A percentile compares a stretch with the other conserved stretches of the same genome.
phyloP scores from a whole-genome alignment of 2,797 vertebrate genomes.

The Triplophysa yarkandensis region DNA sequence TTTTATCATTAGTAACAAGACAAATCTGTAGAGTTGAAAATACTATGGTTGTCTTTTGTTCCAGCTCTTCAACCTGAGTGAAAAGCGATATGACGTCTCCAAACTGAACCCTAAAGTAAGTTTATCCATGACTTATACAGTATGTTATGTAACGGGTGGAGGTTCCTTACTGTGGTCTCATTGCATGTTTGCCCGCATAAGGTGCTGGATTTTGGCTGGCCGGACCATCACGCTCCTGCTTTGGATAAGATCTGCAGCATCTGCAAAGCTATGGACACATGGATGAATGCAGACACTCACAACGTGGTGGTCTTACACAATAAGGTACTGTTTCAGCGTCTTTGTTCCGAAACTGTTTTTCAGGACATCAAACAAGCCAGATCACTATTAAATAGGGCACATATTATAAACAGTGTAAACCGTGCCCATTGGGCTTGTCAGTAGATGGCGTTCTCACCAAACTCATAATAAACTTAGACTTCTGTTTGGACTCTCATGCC shows the following conservation, averaged over 20 bases:
- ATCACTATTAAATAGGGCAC: not conserved
- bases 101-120: constrained; percentile 92
- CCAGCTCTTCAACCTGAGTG: constrained; percentile 96
- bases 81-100: constrained; percentile 87
- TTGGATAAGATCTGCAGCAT: constrained; percentile 98
- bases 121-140: too few relatives aligned
- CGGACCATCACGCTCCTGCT: constrained; percentile 92
- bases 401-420: constrained; percentile 11
- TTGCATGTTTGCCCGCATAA: constrained; percentile 55
- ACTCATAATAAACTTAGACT: not conserved
- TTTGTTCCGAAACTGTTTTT: not conserved
- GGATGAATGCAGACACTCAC: constrained; percentile 87
- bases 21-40: not conserved
- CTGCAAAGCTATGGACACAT: constrained; percentile 98
- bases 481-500: not conserved
- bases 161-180: not conserved
- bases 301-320: constrained; percentile 96
- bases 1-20: not conserved
- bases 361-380: not conserved
- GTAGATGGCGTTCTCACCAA: constrained; percentile 61
- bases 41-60: not conserved
- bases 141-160: not conserved
- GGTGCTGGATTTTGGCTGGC: constrained; percentile 98
- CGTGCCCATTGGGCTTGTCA: constrained; percentile 40
- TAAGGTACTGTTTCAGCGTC: constrained; percentile 72